Conservation (phyloP, 2,113 vertebrate genomes). For the Corythoichthys haematopterus region DNA sequence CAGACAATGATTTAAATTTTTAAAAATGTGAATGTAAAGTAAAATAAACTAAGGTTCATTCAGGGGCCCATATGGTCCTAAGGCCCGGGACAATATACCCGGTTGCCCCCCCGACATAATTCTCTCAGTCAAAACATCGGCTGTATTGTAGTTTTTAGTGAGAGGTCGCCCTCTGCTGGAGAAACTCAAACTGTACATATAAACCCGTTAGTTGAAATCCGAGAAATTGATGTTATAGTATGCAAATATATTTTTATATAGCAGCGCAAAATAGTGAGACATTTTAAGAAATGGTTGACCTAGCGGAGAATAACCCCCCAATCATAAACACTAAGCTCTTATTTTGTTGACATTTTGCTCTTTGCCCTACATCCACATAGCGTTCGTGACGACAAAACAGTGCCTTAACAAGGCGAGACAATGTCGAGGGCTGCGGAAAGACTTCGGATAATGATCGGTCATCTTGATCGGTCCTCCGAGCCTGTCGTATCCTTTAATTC, state of each 20-base stretch:
- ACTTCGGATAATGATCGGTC: constrained; percentile 58
- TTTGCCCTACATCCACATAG: not conserved
- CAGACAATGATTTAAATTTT: too few species aligned
- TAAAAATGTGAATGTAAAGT: too few species aligned
- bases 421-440: constrained; percentile 67
- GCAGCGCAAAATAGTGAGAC: not conserved
- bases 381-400: not conserved
- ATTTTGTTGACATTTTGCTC: not conserved
- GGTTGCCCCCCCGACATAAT: too few species aligned
- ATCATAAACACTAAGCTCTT: not conserved
- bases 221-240: not conserved
- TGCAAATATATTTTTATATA: not conserved
- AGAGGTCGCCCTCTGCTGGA: not conserved
- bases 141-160: too few species aligned
- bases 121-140: too few species aligned
- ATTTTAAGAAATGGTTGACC: not conserved
- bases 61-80: too few species aligned
- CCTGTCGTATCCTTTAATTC: constrained; percentile 68
- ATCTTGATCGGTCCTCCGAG: constrained; percentile 50
- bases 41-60: too few species aligned
- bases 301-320: not conserved
- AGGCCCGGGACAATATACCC: too few species aligned
- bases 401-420: not conserved
- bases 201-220: not conserved
- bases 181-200: not conserved